Evolutionary conservation across 2,797 vertebrate species (phyloP).

Genomic region (Protosalanx chinensis): DNA sequence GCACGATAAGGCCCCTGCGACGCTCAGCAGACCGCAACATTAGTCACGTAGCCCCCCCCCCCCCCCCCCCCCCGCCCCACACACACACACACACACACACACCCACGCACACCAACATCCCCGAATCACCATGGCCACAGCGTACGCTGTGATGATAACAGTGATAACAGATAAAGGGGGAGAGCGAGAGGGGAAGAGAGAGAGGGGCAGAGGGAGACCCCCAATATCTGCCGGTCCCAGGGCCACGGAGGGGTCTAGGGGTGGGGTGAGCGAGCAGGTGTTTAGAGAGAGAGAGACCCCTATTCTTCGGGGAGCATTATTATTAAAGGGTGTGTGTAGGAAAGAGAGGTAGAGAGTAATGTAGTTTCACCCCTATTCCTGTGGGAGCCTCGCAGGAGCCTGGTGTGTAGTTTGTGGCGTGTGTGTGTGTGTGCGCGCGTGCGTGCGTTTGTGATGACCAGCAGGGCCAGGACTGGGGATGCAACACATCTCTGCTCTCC

Average conservation of each 20-base stretch:
- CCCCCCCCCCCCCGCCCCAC: too few relatives aligned
- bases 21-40: conserved; percentile 97
- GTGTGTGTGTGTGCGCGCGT: too few relatives aligned
- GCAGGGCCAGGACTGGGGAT: too few relatives aligned
- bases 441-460: not conserved
- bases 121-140: conserved; percentile 61
- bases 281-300: conserved; percentile 24
- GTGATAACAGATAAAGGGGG: conserved; percentile 89
- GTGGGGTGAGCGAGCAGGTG: conserved; percentile 58
- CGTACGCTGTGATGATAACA: conserved; percentile 69
- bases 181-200: conserved; percentile 66
- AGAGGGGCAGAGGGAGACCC: conserved; percentile 59
- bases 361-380: conserved; percentile 26
- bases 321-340: not conserved
- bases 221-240: conserved; percentile 85
- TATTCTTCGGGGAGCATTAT: conserved; percentile 22
- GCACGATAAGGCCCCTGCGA: conserved; percentile 95
- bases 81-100: conserved; percentile 89
- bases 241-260: conserved; percentile 56
- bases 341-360: not conserved
- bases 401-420: conserved; percentile 53
- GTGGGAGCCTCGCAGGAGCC: conserved; percentile 21
- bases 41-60: conserved; percentile 95
- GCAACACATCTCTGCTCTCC: too few relatives aligned
- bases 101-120: conserved; percentile 40